A percentile compares a stretch with the other conserved stretches of the same genome.
phyloP scores from a whole-genome alignment of 2,113 vertebrate genomes.

The Mastomys natalensis region DNA sequence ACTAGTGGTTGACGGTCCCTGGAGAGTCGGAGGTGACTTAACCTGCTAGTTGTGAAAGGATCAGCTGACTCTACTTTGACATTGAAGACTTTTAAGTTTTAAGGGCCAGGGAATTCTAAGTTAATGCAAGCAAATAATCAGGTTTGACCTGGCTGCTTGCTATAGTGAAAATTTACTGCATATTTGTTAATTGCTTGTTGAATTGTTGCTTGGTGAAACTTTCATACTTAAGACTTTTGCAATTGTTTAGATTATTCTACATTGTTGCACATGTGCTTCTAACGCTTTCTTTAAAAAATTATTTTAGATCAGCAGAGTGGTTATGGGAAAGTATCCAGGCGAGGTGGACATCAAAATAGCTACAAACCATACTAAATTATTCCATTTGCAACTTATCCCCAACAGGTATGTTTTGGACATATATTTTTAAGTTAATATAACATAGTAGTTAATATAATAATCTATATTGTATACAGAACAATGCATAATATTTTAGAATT shows the following conservation, averaged over 20 bases:
- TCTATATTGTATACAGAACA: constrained; percentile 89
- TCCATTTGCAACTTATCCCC: constrained; percentile 89
- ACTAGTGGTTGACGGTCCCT: constrained; percentile 40
- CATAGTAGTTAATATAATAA: constrained; percentile 90
- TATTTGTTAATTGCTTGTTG: constrained; percentile 40
- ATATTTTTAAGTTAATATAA: constrained; percentile 75
- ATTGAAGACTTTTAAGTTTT: constrained; percentile 41
- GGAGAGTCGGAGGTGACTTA: constrained; percentile 44
- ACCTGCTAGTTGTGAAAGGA: constrained; percentile 56
- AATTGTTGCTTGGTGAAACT: constrained; percentile 54
- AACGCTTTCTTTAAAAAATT: constrained; percentile 74
- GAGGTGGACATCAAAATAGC: constrained; percentile 98
- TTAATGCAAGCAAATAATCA: constrained; percentile 32
- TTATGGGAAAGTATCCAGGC: constrained; percentile 98
- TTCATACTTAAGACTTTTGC: constrained; percentile 13
- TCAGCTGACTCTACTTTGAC: constrained; percentile 53
- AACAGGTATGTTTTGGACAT: constrained; percentile 92
- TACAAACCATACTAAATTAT: constrained; percentile 99
- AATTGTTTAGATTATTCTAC: constrained; percentile 34
- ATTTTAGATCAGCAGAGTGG: constrained; percentile 96
- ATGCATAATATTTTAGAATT: constrained; percentile 92
- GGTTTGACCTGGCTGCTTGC: constrained; percentile 40
- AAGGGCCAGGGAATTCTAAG: constrained; percentile 36
- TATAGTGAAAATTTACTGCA: not conserved
- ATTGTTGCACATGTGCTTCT: constrained; percentile 65